These are phyloP conservation scores for Formica aserva DNA, from an alignment of 2,888 invertebrate genomes.

Conservation along the genomic window DNA sequence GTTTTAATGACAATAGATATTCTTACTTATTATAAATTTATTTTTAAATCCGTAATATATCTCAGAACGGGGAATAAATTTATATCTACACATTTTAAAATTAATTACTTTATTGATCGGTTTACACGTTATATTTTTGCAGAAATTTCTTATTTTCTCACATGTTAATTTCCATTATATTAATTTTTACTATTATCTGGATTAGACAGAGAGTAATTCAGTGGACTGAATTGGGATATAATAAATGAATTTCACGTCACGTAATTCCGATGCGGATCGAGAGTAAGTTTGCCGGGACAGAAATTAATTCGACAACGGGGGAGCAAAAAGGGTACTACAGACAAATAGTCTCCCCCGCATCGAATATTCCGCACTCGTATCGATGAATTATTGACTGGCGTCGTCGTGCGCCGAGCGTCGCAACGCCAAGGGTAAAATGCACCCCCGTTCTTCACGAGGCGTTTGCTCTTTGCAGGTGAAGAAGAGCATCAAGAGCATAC, in stretches of 20 bases:
- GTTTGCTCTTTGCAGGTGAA: constrained; percentile 89
- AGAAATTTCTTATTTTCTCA: background rate
- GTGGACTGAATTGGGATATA: background rate
- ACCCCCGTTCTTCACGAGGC: constrained; percentile 16
- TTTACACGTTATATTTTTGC: background rate
- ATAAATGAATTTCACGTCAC: constrained; percentile 1
- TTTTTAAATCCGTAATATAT: background rate
- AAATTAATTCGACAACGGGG: background rate
- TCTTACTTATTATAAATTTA: background rate
- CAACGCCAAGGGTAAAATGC: constrained; percentile 5
- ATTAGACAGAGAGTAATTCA: background rate
- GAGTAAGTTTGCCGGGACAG: constrained; percentile 5
- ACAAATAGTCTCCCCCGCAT: constrained; percentile 33
- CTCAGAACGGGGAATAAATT: background rate
- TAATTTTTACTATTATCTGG: background rate
- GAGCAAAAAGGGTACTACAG: background rate
- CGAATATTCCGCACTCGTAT: constrained; percentile 30
- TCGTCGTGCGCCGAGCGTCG: constrained; percentile 7
- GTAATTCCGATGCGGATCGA: background rate
- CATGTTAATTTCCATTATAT: background rate
- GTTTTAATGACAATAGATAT: background rate
- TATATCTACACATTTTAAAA: background rate
- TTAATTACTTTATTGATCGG: background rate
- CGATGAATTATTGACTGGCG: constrained; percentile 33
- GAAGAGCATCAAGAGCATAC: constrained; percentile 90